Evolutionary conservation across 2,113 vertebrate genomes (phyloP).

Genomic region (Phasianus colchicus): DNA sequence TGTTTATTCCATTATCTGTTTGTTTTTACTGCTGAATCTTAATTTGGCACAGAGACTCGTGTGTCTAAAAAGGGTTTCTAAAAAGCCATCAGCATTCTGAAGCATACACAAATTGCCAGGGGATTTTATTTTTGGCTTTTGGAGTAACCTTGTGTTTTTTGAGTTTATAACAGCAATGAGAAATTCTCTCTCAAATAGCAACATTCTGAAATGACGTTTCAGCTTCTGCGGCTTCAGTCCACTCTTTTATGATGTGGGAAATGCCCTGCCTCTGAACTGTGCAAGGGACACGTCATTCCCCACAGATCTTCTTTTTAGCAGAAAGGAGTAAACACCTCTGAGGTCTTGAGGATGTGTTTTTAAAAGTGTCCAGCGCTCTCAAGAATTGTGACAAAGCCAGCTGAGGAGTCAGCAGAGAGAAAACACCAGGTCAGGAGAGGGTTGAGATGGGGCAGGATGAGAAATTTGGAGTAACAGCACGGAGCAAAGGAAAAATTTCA

Average conservation of each 20-base stretch:
- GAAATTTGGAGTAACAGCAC: neutral
- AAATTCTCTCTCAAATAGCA: constrained; percentile 34
- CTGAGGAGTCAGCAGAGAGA: neutral
- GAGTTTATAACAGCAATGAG: neutral
- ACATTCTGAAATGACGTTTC: constrained; percentile 7
- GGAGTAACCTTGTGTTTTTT: constrained; percentile 4
- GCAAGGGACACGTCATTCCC: neutral
- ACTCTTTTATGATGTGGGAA: constrained; percentile 55
- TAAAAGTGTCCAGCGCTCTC: neutral
- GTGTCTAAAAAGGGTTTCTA: constrained; percentile 25
- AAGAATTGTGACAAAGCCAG: neutral
- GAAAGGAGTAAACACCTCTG: constrained; percentile 28
- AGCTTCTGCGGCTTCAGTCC: neutral
- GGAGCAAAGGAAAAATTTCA: neutral
- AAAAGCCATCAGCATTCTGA: constrained; percentile 64
- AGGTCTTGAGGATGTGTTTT: neutral
- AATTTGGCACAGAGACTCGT: constrained; percentile 21
- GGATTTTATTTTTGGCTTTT: constrained; percentile 51
- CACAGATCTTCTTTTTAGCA: neutral
- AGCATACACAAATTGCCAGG: constrained; percentile 24
- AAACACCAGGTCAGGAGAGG: neutral
- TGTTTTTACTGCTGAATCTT: constrained; percentile 62
- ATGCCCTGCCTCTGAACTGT: constrained; percentile 59
- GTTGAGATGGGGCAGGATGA: neutral
- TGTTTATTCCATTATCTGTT: constrained; percentile 57